Conservation (phyloP, 2,888 invertebrate species). For the Listrodromus nycthemerus region DNA sequence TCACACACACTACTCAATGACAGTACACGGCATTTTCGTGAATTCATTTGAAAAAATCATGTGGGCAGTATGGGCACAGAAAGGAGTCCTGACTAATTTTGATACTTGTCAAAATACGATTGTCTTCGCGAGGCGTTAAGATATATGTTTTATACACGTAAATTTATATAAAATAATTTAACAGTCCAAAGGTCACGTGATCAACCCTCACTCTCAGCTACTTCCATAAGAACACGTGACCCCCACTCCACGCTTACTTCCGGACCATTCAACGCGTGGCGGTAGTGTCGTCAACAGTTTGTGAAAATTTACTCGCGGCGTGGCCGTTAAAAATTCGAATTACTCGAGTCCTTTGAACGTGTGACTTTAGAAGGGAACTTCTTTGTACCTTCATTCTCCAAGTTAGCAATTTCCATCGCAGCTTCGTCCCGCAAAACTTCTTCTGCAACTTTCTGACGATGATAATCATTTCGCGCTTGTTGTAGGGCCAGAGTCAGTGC, state of each 20-base stretch:
- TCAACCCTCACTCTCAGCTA: background rate
- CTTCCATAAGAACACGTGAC: background rate
- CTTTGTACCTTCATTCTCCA: constrained; percentile 55
- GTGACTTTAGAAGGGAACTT: background rate
- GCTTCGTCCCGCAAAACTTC: constrained; percentile 59
- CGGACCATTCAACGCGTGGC: background rate
- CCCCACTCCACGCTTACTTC: background rate
- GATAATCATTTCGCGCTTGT: constrained; percentile 84
- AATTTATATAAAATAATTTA: background rate
- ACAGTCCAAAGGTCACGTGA: background rate
- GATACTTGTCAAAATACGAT: too few relatives aligned
- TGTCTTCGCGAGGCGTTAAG: too few relatives aligned
- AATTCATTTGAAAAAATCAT: too few relatives aligned
- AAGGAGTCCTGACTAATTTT: too few relatives aligned
- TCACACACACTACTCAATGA: too few relatives aligned
- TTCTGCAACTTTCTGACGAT: constrained; percentile 83
- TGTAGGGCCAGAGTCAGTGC: constrained; percentile 85
- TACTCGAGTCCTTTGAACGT: background rate
- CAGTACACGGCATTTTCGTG: too few relatives aligned
- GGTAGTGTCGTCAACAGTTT: background rate
- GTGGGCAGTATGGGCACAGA: too few relatives aligned
- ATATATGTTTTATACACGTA: too few relatives aligned
- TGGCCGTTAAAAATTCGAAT: background rate
- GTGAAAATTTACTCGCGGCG: background rate
- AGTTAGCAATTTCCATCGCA: constrained; percentile 45